Evolutionary conservation across 2,113 vertebrate species (phyloP), one percentile per base, ranked within the genome.

Genomic region (Phaethon lepturus): DNA sequence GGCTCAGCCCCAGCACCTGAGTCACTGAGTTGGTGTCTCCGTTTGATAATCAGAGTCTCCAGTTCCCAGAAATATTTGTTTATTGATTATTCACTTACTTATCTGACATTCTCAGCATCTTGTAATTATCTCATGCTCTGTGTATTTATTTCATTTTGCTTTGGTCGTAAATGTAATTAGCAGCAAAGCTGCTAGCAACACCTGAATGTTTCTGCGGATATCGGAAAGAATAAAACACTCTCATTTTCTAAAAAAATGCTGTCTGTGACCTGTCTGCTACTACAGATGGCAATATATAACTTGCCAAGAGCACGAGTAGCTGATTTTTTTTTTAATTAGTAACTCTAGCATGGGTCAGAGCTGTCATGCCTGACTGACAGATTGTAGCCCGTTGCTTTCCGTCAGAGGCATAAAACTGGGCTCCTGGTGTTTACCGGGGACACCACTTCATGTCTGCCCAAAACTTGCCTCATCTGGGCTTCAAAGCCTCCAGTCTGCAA

Each of bases 141-240:
- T 50, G 93, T 96, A 44, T 47, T 90, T 80, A 55, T 92, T 90
- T 90, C 3, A 66, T 90, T 94, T 84, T 78, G 38, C n/a, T 93
- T 93, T 59, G 17, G 29, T 91, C 84, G 6, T 77, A 88, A 78
- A 64, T 33, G 40, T 47, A 93, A 96, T 87, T 93, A 96, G 42
- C 56, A 79, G 66, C 24, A 96, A 94, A 93, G 59, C 42, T 75
- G 68, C 56, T 80, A 88, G 79, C 28, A 63, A 60, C 75, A 94
- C 68, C 72, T 91, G 67, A 72, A 33, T 50, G 38, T 83, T 88
- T 67, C 56, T 89, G 47, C 5, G 1, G 38, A 25, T 86, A 45
- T 8, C 72, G 18, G 60, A 72, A 87, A 75, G 31, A 86, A 96
- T 62, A 58, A 82, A 88, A 92, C n/a, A n/a, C 24, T 86, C 58